A percentile compares a stretch with the other conserved stretches of the same genome.
These are phyloP conservation scores for Porites evermanni DNA, from an alignment of 92 coral and sea anemone genomes.

Conservation along the genomic window DNA sequence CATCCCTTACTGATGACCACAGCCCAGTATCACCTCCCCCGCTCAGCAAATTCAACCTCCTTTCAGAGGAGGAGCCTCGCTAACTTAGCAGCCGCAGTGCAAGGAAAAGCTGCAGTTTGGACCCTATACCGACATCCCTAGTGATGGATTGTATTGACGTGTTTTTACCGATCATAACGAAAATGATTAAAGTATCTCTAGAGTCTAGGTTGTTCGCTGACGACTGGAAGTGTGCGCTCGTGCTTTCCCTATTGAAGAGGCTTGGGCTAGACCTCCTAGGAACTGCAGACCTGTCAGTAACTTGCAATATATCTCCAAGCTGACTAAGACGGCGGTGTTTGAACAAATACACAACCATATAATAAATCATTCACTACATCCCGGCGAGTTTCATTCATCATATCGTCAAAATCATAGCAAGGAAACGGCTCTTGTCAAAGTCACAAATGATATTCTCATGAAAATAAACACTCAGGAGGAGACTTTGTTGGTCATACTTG, in stretches of 20 bases:
- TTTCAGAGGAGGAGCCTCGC: not conserved
- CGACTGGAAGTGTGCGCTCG: not conserved
- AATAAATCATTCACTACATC: too few relatives aligned
- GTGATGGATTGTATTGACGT: not conserved
- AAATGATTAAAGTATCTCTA: too few relatives aligned
- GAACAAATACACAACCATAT: too few relatives aligned
- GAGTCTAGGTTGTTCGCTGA: too few relatives aligned
- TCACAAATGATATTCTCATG: slow-evolving; percentile 11
- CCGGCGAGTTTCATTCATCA: too few relatives aligned
- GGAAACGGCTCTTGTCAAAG: not conserved
- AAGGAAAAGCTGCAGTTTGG: not conserved
- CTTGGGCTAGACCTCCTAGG: not conserved
- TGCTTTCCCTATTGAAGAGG: not conserved
- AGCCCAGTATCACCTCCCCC: slow-evolving; percentile 16
- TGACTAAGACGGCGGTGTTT: too few relatives aligned
- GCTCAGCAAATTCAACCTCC: not conserved
- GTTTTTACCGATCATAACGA: too few relatives aligned
- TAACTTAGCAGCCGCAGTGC: not conserved
- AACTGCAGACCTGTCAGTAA: too few relatives aligned
- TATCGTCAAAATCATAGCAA: too few relatives aligned
- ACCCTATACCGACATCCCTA: not conserved
- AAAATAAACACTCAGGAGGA: slow-evolving; percentile 25
- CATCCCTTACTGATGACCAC: slow-evolving; percentile 1
- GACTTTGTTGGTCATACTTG: slow-evolving; percentile 57
- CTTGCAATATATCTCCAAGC: too few relatives aligned